Conservation (phyloP, 2,797 vertebrate genomes). For the Syngnathus rostellatus region DNA sequence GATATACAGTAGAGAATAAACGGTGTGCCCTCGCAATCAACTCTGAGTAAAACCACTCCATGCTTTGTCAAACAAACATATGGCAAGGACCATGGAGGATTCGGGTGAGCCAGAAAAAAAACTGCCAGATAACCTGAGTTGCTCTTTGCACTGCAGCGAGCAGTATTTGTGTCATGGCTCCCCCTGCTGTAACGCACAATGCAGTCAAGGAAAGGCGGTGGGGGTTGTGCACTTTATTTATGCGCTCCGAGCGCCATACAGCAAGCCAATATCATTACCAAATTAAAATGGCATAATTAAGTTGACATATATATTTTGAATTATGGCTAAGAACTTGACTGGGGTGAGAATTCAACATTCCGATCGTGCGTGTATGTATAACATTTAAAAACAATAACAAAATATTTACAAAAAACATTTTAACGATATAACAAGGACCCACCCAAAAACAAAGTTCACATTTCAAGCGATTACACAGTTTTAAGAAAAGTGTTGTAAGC, state of each 20-base stretch:
- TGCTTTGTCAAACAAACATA: constrained; percentile 53
- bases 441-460: neutral
- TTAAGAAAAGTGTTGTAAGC: neutral
- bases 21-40: constrained; percentile 48
- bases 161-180: constrained; percentile 58
- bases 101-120: constrained; percentile 14
- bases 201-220: neutral
- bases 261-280: neutral
- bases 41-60: constrained; percentile 52
- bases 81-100: constrained; percentile 27
- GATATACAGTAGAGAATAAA: constrained; percentile 34
- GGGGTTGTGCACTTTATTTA: constrained; percentile 3
- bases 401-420: neutral
- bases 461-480: neutral
- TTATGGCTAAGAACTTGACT: neutral
- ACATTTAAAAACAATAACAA: neutral
- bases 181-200: constrained; percentile 58
- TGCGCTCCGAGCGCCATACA: neutral
- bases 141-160: constrained; percentile 8
- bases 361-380: neutral
- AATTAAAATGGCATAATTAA: no score
- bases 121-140: constrained; percentile 14
- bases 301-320: neutral
- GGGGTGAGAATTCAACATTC: neutral
- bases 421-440: neutral